Evolutionary conservation across 2,888 invertebrate genomes (phyloP).

Genomic region (Drosophila ustulata): DNA sequence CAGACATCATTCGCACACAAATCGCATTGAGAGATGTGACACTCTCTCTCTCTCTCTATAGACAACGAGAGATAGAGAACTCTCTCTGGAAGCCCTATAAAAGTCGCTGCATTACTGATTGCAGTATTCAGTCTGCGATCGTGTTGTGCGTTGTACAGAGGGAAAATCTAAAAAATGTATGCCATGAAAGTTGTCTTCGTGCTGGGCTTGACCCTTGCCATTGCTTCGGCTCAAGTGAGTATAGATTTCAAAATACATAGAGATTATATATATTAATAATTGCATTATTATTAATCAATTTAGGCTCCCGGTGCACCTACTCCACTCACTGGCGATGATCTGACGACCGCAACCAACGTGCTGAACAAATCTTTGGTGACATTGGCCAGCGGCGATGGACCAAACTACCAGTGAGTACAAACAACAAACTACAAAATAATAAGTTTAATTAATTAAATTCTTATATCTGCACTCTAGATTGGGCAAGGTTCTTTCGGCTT

Average conservation of each 20-base stretch:
- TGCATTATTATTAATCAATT: neutral
- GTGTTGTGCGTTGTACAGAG: neutral
- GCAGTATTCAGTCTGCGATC: conserved; percentile 30
- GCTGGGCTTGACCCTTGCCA: conserved; percentile 43
- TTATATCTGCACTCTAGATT: conserved; percentile 42
- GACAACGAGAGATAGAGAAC: too few relatives aligned
- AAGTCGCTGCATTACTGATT: conserved; percentile 14
- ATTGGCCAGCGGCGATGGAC: conserved; percentile 55
- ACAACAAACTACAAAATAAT: too few relatives aligned
- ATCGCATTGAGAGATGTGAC: neutral
- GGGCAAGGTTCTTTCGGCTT: conserved; percentile 59
- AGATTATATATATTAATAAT: neutral
- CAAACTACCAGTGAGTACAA: conserved; percentile 49
- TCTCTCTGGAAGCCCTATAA: conserved; percentile 37
- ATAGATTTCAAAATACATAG: neutral
- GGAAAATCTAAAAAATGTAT: conserved; percentile 30
- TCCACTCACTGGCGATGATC: conserved; percentile 32
- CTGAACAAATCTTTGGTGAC: conserved; percentile 31
- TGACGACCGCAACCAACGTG: conserved; percentile 35
- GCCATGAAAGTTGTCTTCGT: conserved; percentile 51
- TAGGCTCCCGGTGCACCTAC: conserved; percentile 33
- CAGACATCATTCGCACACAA: neutral
- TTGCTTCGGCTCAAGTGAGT: conserved; percentile 36
- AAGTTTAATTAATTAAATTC: too few relatives aligned
- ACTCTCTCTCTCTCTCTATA: neutral